Base-by-base conservation (phyloP, 2,113 vertebrate species). In the Varanus komodoensis region DNA sequence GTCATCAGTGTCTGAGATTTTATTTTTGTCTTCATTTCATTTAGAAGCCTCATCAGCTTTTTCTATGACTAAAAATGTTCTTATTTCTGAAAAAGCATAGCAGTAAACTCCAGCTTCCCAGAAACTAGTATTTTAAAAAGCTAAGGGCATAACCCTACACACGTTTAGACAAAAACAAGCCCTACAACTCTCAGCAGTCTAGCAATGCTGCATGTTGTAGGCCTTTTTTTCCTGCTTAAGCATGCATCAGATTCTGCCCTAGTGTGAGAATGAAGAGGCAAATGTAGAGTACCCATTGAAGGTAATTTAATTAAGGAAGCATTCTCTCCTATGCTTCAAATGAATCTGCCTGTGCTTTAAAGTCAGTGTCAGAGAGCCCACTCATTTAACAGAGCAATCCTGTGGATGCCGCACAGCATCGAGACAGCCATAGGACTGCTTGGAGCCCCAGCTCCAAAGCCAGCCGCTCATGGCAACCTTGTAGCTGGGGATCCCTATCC, bases 221-320 rank as follows among this genome's bases (percentile, higher is more conserved):
- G 57, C 57, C 57, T 61, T 61, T 11, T 12, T 12, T 12, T 15
- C 54, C 54, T 75, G 19, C 2, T 14, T 77, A 38, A 38, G 44
- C 34, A 5, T 78, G 38, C 19, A 78, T 23, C 44, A 21, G 75
- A 44, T 78, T 78, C 19, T 19, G 14, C 71, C n/a, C 32, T 78
- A 78, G 38, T 71, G 32, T 48, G 67, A 4, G 0, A 0, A 1
- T 86, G 2, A 81, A 38, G 50, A 0, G 0, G 81, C 9, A 14
- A 67, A n/a, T 50, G 27, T 21, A 83, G 54, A 64, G 6, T 48
- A 38, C 29, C 11, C 69, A 34, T 32, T 15, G 83, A 92, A 0
- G 73, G 2, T 64, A 68, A 61, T 86, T 90, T 88, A 29, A 83
- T 7, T 6, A 52, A 82, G 44, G 0, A 1, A 80, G 4, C 78